phyloP scores from a whole-genome alignment of 2,888 invertebrate genomes.

The Aleiodes leptofemur region DNA sequence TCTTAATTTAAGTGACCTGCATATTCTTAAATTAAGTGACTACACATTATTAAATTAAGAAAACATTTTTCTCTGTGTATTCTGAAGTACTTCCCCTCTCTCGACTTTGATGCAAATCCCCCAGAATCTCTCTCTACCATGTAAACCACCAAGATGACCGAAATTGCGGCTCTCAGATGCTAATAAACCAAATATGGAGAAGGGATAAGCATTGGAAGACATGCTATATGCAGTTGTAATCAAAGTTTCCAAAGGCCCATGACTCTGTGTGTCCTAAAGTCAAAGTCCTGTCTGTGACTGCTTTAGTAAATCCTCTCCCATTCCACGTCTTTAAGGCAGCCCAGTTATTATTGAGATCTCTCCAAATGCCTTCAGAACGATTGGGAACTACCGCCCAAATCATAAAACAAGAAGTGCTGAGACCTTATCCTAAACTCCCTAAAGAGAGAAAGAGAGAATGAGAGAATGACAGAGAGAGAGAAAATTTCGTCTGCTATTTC shows the following conservation, averaged over 20 bases:
- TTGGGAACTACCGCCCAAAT: constrained; percentile 61
- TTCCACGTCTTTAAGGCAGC: constrained; percentile 1
- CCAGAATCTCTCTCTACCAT: no score
- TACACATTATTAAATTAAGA: no score
- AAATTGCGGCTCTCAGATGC: constrained; percentile 38
- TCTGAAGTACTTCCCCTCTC: no score
- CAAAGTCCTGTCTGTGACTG: constrained; percentile 54
- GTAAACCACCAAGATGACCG: background rate
- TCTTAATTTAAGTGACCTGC: no score
- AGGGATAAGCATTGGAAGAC: constrained; percentile 32
- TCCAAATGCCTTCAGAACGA: constrained; percentile 54
- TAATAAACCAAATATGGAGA: constrained; percentile 35
- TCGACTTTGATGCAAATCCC: no score
- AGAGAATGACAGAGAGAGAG: background rate
- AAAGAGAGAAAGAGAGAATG: background rate
- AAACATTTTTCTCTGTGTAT: no score
- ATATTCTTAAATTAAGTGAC: no score
- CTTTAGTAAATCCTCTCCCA: no score
- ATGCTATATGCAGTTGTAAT: constrained; percentile 52
- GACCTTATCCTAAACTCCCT: constrained; percentile 21
- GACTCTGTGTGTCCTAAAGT: constrained; percentile 54
- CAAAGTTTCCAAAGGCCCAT: constrained; percentile 56
- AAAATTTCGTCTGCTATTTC: no score
- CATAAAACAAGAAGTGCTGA: constrained; percentile 18
- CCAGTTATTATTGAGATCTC: constrained; percentile 48